These are phyloP conservation scores for Zaprionus vittiger DNA, from an alignment of 1,140 invertebrate genomes.

Conservation along the genomic window DNA sequence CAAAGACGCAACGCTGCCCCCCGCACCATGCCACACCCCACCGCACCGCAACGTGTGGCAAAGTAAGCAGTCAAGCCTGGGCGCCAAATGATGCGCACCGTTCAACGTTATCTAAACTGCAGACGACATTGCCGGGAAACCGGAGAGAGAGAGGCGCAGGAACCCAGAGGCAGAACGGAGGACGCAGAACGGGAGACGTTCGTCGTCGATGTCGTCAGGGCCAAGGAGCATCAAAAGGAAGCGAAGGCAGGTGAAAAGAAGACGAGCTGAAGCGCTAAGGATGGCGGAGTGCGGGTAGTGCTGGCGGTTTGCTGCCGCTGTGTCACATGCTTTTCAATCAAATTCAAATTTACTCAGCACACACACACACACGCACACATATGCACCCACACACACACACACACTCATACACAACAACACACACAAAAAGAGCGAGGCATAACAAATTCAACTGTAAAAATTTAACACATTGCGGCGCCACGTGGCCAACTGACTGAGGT, in stretches of 20 bases:
- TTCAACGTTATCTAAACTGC: constrained; percentile 79
- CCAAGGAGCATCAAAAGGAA: constrained; percentile 36
- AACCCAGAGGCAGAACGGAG: too few relatives aligned
- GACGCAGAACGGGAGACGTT: not conserved
- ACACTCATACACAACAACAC: constrained; percentile 32
- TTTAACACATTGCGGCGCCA: constrained; percentile 68
- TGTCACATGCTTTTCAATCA: constrained; percentile 81
- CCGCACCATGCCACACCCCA: constrained; percentile 5
- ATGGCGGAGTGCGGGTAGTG: constrained; percentile 18
- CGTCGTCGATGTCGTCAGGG: constrained; percentile 15
- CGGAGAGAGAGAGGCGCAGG: too few relatives aligned
- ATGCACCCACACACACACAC: constrained; percentile 16
- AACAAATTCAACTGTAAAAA: constrained; percentile 80
- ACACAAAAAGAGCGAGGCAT: constrained; percentile 33
- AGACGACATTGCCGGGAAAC: constrained; percentile 31
- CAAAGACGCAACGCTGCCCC: constrained; percentile 49
- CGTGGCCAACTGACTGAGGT: constrained; percentile 26
- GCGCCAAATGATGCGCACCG: constrained; percentile 76
- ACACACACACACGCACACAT: constrained; percentile 34
- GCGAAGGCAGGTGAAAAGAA: constrained; percentile 36
- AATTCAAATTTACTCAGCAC: constrained; percentile 78
- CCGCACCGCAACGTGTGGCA: constrained; percentile 44
- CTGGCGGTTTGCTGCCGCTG: constrained; percentile 35
- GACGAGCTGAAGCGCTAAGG: constrained; percentile 20
- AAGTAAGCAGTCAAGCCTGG: constrained; percentile 73